Evolutionary conservation across 2,797 vertebrate genomes (phyloP).

Genomic region (Rhyacichthys aspro): DNA sequence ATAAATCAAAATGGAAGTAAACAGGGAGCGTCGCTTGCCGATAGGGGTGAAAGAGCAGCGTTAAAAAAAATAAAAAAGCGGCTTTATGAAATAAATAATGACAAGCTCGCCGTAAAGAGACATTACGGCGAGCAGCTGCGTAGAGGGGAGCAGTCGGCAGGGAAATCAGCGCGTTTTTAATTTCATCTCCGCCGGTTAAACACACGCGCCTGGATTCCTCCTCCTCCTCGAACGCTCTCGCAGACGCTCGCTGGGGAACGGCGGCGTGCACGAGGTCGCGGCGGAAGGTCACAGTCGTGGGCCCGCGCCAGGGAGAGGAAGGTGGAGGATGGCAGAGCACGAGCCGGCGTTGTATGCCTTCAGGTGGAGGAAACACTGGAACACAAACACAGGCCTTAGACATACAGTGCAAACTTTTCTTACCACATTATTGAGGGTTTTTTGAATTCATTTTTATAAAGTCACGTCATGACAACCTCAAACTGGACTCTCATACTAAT

Average conservation of each 20-base stretch:
- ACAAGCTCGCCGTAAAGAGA: conserved; percentile 49
- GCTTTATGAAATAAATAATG: conserved; percentile 60
- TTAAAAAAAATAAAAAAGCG: too few species aligned
- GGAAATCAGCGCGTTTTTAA: conserved; percentile 72
- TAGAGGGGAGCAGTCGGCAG: conserved; percentile 56
- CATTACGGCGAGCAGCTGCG: conserved; percentile 62
- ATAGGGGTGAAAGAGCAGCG: conserved; percentile 31
- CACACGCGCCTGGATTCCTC: conserved; percentile 47
- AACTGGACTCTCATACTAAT: too few species aligned
- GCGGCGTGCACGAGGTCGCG: conserved; percentile 51
- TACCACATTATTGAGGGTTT: too few species aligned
- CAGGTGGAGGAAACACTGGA: background rate
- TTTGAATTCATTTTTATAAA: too few species aligned
- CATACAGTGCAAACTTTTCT: too few species aligned
- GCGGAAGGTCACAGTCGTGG: conserved; percentile 54
- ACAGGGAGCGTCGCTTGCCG: background rate
- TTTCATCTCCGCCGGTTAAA: conserved; percentile 70
- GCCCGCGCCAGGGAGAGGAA: conserved; percentile 29
- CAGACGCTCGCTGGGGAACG: conserved; percentile 38
- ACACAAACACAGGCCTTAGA: too few species aligned
- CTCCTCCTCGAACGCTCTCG: conserved; percentile 17
- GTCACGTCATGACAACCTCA: too few species aligned
- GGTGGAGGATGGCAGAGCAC: background rate
- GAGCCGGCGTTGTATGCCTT: background rate
- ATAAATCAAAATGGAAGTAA: conserved; percentile 24